Evolutionary conservation across 2,113 vertebrate species (phyloP), one percentile per base, ranked within the genome.

Genomic region (Malurus melanocephalus): DNA sequence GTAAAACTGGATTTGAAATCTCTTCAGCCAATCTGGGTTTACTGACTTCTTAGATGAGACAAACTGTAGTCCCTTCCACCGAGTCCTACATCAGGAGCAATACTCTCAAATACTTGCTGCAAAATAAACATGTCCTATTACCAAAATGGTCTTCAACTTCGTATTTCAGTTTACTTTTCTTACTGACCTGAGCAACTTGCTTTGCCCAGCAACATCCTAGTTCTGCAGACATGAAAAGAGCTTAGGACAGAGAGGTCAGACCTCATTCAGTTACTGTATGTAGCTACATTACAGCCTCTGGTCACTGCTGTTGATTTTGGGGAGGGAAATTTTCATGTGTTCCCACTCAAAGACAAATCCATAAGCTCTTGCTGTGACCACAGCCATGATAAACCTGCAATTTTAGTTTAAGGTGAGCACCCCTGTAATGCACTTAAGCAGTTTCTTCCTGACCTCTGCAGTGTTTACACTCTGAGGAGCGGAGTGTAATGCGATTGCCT

Each of bases 251-350:
- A 90, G 23, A 40, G 26, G 26, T 60, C n/a, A 78, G 52, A 59
- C n/a, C 45, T 61, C 27, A 21, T 32, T 49, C 28, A 24, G 16
- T 64, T 55, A 53, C 0, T 1, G 0, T 22, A 48, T 3, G 20
- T 13, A 17, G 46, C 66, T 61, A 27, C 7, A 2, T 38, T 38
- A 81, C 17, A 38, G 42, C 13, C 24, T 76, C 55, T 62, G 43
- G 57, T 66, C 46, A n/a, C 40, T 52, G 61, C 43, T 82, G 21
- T 28, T 62, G 40, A 80, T 82, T 15, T 59, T 27, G 30, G 19
- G n/a, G 7, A 6, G 6, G 11, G 10, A 55, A 55, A 55, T 62
- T 45, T 73, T 73, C 35, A 76, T 20, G 40, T 22, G 45, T 51
- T 67, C 62, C 27, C 32, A 55, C 53, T 72, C 49, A 66, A 87